Evolutionary conservation across 2,888 invertebrate genomes (phyloP).

Genomic region (Podotricha telesiphe): DNA sequence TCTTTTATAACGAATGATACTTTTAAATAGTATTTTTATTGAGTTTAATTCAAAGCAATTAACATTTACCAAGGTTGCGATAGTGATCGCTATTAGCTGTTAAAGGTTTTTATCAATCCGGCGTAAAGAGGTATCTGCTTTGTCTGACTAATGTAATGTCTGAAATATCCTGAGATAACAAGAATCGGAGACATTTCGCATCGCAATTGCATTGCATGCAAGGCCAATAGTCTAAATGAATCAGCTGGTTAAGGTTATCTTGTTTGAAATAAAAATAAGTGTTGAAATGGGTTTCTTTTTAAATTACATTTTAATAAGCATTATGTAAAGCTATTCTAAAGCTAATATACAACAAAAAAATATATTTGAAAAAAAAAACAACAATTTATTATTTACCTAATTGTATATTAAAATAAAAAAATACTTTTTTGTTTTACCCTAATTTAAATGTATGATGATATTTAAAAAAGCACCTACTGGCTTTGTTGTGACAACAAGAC

Average conservation of each 20-base stretch:
- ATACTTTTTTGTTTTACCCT: background rate
- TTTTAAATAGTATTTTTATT: slow-evolving; percentile 32
- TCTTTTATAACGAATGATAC: slow-evolving; percentile 23
- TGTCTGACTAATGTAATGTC: slow-evolving; percentile 29
- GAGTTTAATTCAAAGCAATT: slow-evolving; percentile 28
- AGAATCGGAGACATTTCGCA: slow-evolving; percentile 46
- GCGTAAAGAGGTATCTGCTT: slow-evolving; percentile 19
- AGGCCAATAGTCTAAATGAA: slow-evolving; percentile 65
- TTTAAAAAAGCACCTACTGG: slow-evolving; percentile 55
- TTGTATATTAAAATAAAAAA: background rate
- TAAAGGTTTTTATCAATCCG: slow-evolving; percentile 18
- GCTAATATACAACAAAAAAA: too few species aligned
- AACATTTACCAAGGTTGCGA: slow-evolving; percentile 32
- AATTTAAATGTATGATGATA: slow-evolving; percentile 25
- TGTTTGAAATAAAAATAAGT: slow-evolving; percentile 23
- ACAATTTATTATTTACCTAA: background rate
- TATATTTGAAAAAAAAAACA: too few species aligned
- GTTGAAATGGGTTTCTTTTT: background rate
- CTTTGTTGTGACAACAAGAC: slow-evolving; percentile 51
- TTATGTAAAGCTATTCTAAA: too few species aligned
- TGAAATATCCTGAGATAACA: slow-evolving; percentile 36
- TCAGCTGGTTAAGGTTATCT: slow-evolving; percentile 72
- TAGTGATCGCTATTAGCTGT: slow-evolving; percentile 27
- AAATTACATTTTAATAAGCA: too few species aligned
- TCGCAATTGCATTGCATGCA: slow-evolving; percentile 53